Percentiles rank a stretch among this genome's conserved stretches.
These are phyloP conservation scores for Thermophis baileyi DNA, from an alignment of 2,113 vertebrate genomes.

Conservation along the genomic window DNA sequence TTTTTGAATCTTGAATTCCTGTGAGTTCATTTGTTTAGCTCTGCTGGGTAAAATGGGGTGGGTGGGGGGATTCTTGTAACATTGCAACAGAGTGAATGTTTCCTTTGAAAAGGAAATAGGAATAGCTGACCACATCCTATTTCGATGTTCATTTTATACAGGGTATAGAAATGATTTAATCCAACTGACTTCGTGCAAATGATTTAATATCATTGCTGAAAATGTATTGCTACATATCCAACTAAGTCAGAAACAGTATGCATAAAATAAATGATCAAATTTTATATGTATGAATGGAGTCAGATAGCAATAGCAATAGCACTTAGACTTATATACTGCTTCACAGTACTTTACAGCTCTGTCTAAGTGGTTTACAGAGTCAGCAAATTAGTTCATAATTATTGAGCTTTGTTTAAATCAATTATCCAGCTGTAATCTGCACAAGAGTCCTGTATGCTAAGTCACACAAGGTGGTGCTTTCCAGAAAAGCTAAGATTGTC, in stretches of 20 bases:
- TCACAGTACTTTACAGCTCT: no score
- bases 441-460: not conserved
- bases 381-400: not conserved
- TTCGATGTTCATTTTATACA: not conserved
- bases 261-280: not conserved
- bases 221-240: not conserved
- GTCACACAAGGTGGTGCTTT: not conserved
- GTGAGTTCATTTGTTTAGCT: not conserved
- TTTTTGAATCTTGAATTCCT: not conserved
- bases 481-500: not conserved
- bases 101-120: not conserved
- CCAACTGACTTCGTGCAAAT: not conserved
- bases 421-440: not conserved
- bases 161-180: not conserved
- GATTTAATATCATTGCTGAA: not conserved
- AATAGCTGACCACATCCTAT: not conserved
- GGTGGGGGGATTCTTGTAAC: not conserved
- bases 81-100: not conserved
- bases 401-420: not conserved
- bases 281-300: not conserved
- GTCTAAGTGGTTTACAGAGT: no score
- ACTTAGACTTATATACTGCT: no score
- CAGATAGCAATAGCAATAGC: not conserved
- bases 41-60: not conserved
- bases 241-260: not conserved